Conservation (phyloP, 2,888 invertebrate genomes). For the Proisotoma minuta region DNA sequence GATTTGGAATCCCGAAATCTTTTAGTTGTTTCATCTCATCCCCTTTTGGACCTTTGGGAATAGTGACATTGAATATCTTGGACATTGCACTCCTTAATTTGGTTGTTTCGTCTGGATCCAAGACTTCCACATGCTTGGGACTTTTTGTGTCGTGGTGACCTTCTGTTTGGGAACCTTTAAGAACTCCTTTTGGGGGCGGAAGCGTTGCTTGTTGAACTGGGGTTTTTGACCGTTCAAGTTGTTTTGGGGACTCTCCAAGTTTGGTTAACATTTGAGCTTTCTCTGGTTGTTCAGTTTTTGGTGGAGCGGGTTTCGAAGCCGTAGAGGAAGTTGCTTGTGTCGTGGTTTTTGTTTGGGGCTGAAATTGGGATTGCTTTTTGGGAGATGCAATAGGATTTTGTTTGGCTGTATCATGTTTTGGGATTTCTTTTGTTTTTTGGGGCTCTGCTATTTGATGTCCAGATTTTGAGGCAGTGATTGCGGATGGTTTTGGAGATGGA, state of each 20-base stretch:
- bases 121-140: no score
- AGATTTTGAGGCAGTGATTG: no score
- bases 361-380: not conserved
- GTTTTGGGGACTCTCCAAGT: no score
- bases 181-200: no score
- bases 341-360: not conserved
- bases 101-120: no score
- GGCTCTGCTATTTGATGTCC: no score
- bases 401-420: not conserved
- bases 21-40: conserved; percentile 19
- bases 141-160: no score
- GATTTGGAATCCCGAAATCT: conserved; percentile 31
- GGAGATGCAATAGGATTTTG: not conserved
- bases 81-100: not conserved
- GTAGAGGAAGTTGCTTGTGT: not conserved
- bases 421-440: not conserved
- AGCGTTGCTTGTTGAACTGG: no score
- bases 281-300: not conserved
- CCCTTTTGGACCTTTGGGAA: not conserved
- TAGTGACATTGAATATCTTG: conserved; percentile 5
- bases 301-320: not conserved
- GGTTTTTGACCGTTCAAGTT: not conserved
- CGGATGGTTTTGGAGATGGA: not conserved
- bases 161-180: no score
- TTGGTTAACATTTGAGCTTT: no score